Base-by-base conservation (phyloP, 2,797 vertebrate species). In the Anableps anableps region DNA sequence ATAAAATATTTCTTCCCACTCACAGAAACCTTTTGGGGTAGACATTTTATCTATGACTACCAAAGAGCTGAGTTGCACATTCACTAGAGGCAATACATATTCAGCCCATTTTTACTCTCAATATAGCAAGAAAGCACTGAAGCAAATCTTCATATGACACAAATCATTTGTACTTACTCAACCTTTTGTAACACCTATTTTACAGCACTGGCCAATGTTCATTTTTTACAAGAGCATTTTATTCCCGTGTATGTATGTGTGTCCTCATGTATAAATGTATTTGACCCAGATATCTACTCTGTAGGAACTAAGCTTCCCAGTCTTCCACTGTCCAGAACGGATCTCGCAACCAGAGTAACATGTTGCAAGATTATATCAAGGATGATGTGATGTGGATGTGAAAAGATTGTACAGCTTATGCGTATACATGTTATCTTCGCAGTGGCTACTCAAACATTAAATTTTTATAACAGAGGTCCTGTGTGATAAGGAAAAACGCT, bases 201-300 rank as follows among this genome's bases (percentile, higher is more conserved):
- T 72, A 51, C 68, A 78, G 64, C 31, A 74, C 70, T 85, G 77
- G 77, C 81, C 64, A 23, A 45, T 41, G 31, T 29, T 34, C 53
- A 80, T 82, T 80, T 58, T 55, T 17, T 38, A 29, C 4, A 0
- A 55, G 72, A 43, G 21, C 4, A 83, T 77, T 86, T 53, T 70
- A 45, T 48, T 38, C 26, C 11, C 36, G 38, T 58, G 45, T 66
- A 70, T 70, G 23, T 6, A 23, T 21, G 8, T 74, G 80, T 68
- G 72, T 79, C 34, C 72, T 53, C 9, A 78, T 81, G 82, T 45
- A 83, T 79, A 75, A 86, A 85, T 79, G 47, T 84, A 83, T 88
- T 84, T 91, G 91, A 94, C 91, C 91, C 89, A 93, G 80, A 89
- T 93, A 81, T 88, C 71, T 79, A 83, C 76, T 82, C 23, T 82